Percentiles rank a stretch among this genome's conserved stretches.
Conservation (phyloP, 2,113 vertebrate species). For the Halichoerus grypus region DNA sequence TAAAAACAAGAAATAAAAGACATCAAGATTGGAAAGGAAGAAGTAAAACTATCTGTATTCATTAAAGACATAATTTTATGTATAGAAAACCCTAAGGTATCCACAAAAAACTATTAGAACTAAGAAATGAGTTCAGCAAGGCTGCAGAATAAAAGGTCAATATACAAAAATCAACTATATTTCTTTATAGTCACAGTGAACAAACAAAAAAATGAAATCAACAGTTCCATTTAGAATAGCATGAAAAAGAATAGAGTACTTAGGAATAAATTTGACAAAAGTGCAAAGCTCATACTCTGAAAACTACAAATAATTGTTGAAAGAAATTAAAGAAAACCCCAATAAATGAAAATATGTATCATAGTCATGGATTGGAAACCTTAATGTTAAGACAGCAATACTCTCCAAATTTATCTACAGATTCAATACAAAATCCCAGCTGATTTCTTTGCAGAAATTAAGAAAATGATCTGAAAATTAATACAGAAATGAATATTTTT, state of each 20-base stretch:
- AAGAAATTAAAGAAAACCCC: neutral
- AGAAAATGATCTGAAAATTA: neutral
- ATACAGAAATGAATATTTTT: neutral
- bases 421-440: neutral
- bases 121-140: neutral
- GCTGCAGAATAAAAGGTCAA: neutral
- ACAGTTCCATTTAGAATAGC: neutral
- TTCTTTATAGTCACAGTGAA: neutral
- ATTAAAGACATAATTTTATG: neutral
- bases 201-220: constrained; percentile 7
- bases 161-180: neutral
- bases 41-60: constrained; percentile 32
- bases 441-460: neutral
- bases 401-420: neutral
- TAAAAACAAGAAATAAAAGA: neutral
- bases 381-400: constrained; percentile 17
- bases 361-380: neutral
- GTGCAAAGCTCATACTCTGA: neutral
- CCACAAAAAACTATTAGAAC: neutral
- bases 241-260: neutral
- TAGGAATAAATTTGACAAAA: neutral
- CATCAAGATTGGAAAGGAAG: neutral
- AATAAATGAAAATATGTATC: neutral
- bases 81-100: neutral
- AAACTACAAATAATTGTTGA: neutral